phyloP scores from a whole-genome alignment of 2,113 vertebrate genomes.

The Acanthisitta chloris region DNA sequence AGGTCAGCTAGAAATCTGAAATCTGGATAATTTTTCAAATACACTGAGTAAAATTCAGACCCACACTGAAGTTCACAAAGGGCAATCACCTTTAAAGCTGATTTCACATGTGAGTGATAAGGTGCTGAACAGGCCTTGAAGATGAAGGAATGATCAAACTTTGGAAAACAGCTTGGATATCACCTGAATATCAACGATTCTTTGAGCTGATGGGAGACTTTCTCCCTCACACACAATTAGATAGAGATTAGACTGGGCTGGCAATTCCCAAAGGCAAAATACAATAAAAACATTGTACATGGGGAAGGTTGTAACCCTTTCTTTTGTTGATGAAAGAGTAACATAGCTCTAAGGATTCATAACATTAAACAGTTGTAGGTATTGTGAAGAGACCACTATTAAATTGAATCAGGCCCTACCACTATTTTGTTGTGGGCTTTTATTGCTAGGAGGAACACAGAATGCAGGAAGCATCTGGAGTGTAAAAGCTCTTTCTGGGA shows the following conservation, averaged over 20 bases:
- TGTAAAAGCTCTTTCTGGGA: slow-evolving; percentile 53
- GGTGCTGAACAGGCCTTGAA: background rate
- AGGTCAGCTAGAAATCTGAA: background rate
- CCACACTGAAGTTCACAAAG: background rate
- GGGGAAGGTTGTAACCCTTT: slow-evolving; percentile 54
- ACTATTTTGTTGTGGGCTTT: slow-evolving; percentile 30
- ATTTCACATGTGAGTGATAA: background rate
- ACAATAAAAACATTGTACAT: slow-evolving; percentile 58
- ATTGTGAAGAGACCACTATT: slow-evolving; percentile 45
- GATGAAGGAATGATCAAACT: slow-evolving; percentile 38
- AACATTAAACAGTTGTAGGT: slow-evolving; percentile 50
- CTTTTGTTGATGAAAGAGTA: slow-evolving; percentile 52
- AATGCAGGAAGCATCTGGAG: slow-evolving; percentile 4
- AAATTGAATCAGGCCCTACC: slow-evolving; percentile 45
- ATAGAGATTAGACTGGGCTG: slow-evolving; percentile 32
- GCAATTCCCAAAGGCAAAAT: slow-evolving; percentile 63
- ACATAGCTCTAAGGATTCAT: slow-evolving; percentile 61
- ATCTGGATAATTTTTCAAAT: background rate
- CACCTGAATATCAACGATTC: slow-evolving; percentile 52
- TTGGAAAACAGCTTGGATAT: slow-evolving; percentile 39
- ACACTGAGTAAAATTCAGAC: background rate
- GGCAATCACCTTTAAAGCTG: background rate
- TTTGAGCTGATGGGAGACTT: slow-evolving; percentile 47
- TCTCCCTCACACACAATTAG: slow-evolving; percentile 38
- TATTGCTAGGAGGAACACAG: slow-evolving; percentile 17